Evolutionary conservation across 1,140 invertebrate genomes (phyloP).

Genomic region (Panagrolaimus sp.): DNA sequence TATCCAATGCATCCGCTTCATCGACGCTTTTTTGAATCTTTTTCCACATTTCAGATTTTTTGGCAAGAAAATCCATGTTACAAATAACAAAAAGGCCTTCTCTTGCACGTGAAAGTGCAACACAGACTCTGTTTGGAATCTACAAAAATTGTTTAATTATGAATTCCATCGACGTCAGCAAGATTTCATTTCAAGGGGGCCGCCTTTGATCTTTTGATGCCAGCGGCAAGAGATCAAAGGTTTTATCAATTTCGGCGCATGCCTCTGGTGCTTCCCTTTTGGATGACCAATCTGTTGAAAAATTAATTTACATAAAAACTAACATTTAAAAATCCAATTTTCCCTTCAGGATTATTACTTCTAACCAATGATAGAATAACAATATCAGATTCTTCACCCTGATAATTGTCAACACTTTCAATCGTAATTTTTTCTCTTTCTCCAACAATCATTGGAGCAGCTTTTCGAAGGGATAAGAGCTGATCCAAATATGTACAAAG

Average conservation of each 20-base stretch:
- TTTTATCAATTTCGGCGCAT: no score
- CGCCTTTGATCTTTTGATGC: no score
- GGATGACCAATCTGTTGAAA: no score
- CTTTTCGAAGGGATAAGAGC: slow-evolving; percentile 45
- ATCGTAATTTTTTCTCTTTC: slow-evolving; percentile 60
- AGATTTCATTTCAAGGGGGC: no score
- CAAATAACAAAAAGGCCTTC: slow-evolving; percentile 70
- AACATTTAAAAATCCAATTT: slow-evolving; percentile 71
- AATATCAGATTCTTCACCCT: slow-evolving; percentile 79
- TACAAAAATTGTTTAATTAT: not conserved
- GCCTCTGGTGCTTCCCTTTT: no score
- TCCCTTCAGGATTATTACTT: slow-evolving; percentile 67
- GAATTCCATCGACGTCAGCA: no score
- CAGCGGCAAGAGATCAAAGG: no score
- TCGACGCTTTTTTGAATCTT: slow-evolving; percentile 53
- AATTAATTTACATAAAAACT: not conserved
- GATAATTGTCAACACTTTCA: slow-evolving; percentile 74
- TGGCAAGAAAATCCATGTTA: slow-evolving; percentile 67
- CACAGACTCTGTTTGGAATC: not conserved
- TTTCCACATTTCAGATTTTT: slow-evolving; percentile 61
- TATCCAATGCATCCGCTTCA: slow-evolving; percentile 33
- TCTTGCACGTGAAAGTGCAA: slow-evolving; percentile 73
- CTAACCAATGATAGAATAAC: slow-evolving; percentile 63
- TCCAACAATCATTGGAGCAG: slow-evolving; percentile 28
- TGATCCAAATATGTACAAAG: slow-evolving; percentile 61